phyloP scores from a whole-genome alignment of 2,113 vertebrate genomes.

The Casuarius casuarius region DNA sequence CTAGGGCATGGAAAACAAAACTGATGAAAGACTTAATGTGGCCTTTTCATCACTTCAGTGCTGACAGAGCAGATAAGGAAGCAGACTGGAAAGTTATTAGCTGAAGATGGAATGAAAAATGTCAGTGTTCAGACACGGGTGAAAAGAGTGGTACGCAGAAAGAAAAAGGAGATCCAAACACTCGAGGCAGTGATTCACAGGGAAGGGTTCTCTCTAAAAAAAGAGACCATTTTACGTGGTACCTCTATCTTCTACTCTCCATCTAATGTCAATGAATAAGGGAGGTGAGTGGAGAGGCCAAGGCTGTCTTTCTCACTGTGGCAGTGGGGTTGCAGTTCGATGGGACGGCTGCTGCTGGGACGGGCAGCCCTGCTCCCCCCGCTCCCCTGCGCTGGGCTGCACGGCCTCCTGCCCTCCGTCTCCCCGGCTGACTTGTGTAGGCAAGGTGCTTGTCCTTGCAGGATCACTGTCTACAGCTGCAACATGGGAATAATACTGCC shows the following conservation, averaged over 20 bases:
- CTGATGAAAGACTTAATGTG: not conserved
- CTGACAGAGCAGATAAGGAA: not conserved
- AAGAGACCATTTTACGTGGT: not conserved
- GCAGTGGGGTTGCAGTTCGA: not conserved
- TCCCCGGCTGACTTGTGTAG: not conserved
- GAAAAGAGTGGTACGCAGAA: not conserved
- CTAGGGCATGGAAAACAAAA: not conserved
- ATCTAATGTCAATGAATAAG: not conserved
- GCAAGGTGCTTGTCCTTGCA: not conserved
- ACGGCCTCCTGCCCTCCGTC: not conserved
- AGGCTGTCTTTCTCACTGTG: not conserved
- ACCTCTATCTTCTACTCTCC: not conserved
- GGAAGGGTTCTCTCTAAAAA: not conserved
- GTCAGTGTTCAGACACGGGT: not conserved
- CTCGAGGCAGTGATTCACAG: not conserved
- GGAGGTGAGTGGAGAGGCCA: not conserved
- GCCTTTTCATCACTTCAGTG: not conserved
- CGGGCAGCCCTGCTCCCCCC: not conserved
- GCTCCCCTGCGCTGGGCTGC: fast-evolving
- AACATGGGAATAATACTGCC: not conserved
- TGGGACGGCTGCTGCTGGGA: not conserved
- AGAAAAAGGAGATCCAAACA: not conserved
- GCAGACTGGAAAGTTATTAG: not conserved
- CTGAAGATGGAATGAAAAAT: not conserved
- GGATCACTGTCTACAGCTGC: not conserved